Conservation (phyloP, 2,797 vertebrate genomes). For the Gadopsis bispinosus region DNA sequence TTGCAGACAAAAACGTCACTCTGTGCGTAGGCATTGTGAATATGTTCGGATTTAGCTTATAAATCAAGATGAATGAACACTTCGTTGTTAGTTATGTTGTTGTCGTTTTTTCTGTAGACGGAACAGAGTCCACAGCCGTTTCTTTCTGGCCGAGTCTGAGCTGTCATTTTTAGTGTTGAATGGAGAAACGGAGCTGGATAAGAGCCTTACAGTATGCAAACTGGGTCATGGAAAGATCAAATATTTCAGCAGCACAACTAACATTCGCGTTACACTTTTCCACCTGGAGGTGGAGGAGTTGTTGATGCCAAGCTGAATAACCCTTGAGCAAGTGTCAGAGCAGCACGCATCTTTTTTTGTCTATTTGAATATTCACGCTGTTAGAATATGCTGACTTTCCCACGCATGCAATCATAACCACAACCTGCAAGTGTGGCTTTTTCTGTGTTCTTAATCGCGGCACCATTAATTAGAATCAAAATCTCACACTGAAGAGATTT, state of each 20-base stretch:
- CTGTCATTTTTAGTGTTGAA: conserved; percentile 26
- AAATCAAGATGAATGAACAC: conserved; percentile 2
- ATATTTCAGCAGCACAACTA: conserved; percentile 51
- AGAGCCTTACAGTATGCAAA: conserved; percentile 35
- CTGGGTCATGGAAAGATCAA: conserved; percentile 55
- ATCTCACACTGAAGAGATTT: neutral
- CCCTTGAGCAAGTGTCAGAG: conserved; percentile 47
- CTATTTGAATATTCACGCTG: conserved; percentile 47
- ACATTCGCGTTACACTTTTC: conserved; percentile 43
- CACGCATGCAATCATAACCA: neutral
- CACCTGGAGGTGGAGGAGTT: conserved; percentile 47
- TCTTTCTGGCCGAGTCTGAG: conserved; percentile 20
- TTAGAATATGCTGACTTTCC: conserved; percentile 31
- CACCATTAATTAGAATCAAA: neutral
- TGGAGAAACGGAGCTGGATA: conserved; percentile 1
- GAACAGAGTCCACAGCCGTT: conserved; percentile 9
- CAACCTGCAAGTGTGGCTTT: neutral
- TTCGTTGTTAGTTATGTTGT: conserved; percentile 14
- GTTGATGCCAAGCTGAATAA: conserved; percentile 39
- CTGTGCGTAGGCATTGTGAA: neutral
- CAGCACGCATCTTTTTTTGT: conserved; percentile 24
- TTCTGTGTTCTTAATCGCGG: neutral
- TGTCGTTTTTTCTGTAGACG: conserved; percentile 1
- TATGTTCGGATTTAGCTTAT: neutral
- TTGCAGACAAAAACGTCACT: conserved; percentile 12